phyloP scores from a whole-genome alignment of 2,797 vertebrate species.

The Huso huso region DNA sequence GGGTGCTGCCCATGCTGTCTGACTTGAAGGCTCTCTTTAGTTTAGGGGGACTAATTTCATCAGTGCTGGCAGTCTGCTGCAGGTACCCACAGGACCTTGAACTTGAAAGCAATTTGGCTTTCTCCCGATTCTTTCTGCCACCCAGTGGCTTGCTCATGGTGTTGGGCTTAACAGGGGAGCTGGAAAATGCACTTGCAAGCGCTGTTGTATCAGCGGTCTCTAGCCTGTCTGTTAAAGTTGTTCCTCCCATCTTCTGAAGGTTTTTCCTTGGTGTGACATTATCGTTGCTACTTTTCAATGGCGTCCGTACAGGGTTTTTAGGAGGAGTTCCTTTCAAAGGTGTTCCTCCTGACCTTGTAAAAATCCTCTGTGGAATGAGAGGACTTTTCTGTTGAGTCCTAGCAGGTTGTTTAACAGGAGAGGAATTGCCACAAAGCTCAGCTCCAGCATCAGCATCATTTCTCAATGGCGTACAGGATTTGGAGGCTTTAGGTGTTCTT shows the following conservation, averaged over 20 bases:
- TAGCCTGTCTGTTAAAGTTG: not conserved
- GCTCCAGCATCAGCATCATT: constrained; percentile 2
- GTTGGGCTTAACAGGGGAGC: not conserved
- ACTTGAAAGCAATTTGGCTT: constrained; percentile 18
- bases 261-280: not conserved
- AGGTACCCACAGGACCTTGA: constrained; percentile 21
- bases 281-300: constrained; percentile 3
- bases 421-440: constrained; percentile 5
- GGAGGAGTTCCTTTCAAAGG: constrained; percentile 30
- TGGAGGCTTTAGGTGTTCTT: not conserved
- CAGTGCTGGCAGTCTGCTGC: not conserved
- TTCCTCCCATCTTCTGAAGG: constrained; percentile 1
- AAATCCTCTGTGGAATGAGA: constrained; percentile 34
- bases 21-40: constrained; percentile 3
- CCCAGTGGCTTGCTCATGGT: not conserved
- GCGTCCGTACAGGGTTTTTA: constrained; percentile 4
- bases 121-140: constrained; percentile 13
- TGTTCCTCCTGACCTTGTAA: constrained; percentile 44
- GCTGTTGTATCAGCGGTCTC: constrained; percentile 22
- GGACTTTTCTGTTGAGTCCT: constrained; percentile 28
- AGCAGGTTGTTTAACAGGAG: constrained; percentile 24
- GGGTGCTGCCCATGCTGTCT: constrained; percentile 1
- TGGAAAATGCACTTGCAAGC: not conserved
- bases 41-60: constrained; percentile 10
- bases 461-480: not conserved